phyloP scores from a whole-genome alignment of 2,797 vertebrate genomes.

The Geotria australis region DNA sequence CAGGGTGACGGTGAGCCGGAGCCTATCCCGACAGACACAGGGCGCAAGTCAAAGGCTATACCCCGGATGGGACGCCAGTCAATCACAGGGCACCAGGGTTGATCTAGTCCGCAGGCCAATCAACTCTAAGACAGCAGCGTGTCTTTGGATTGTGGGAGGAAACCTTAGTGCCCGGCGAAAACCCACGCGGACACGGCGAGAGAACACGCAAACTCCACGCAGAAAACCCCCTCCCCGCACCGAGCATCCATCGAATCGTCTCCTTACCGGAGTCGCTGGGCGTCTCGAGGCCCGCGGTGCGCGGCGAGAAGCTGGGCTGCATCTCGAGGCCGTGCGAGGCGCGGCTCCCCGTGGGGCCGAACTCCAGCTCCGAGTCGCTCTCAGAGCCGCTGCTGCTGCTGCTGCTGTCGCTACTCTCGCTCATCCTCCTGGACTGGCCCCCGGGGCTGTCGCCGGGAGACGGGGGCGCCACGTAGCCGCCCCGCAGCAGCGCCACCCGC shows the following conservation, averaged over 20 bases:
- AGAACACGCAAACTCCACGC: too few species aligned
- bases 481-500: too few species aligned
- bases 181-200: neutral
- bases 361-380: neutral
- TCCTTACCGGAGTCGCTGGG: neutral
- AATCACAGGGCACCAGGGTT: too few species aligned
- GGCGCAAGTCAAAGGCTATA: too few species aligned
- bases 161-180: neutral
- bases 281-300: constrained; percentile 32
- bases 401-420: neutral
- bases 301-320: constrained; percentile 1
- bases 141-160: constrained; percentile 9
- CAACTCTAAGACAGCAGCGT: too few species aligned
- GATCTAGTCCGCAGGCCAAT: too few species aligned
- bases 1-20: too few species aligned
- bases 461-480: neutral
- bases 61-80: too few species aligned
- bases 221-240: constrained; percentile 8
- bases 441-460: neutral
- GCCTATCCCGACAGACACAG: too few species aligned
- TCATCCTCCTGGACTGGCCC: neutral
- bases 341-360: neutral
- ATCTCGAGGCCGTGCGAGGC: neutral
- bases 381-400: neutral
- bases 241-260: neutral